These are phyloP conservation scores for Riparia riparia DNA, from an alignment of 2,113 vertebrate species.

Conservation along the genomic window DNA sequence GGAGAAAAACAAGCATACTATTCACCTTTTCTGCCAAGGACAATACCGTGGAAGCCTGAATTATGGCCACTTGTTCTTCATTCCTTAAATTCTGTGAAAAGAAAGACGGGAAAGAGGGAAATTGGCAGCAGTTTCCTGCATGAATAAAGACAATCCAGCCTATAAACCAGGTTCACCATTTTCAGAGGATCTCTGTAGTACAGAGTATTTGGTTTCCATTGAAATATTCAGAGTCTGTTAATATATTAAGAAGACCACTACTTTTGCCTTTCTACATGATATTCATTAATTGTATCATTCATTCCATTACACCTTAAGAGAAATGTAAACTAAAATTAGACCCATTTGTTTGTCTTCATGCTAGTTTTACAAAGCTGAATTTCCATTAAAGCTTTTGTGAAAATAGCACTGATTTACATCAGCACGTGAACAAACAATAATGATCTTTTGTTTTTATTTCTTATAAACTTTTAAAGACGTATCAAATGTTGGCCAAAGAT, in stretches of 20 bases:
- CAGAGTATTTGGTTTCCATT: not conserved
- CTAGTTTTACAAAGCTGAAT: not conserved
- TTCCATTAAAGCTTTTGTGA: not conserved
- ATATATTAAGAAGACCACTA: not conserved
- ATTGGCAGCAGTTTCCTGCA: not conserved
- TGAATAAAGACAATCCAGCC: not conserved
- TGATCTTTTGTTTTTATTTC: not conserved
- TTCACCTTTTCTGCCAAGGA: slow-evolving; percentile 97
- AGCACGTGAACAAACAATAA: not conserved
- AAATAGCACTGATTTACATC: not conserved
- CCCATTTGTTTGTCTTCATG: not conserved
- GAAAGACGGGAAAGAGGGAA: not conserved
- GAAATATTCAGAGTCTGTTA: not conserved
- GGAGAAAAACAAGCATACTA: not conserved
- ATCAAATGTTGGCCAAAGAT: not conserved
- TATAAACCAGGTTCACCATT: not conserved
- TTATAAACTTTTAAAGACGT: not conserved
- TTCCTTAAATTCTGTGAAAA: slow-evolving; percentile 92
- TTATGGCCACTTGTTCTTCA: slow-evolving; percentile 98
- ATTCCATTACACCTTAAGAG: not conserved
- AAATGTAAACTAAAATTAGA: not conserved
- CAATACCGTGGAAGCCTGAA: slow-evolving; percentile 96
- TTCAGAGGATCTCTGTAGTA: not conserved
- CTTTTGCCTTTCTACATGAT: not conserved
- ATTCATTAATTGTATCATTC: not conserved